Evolutionary conservation across 2,797 vertebrate species (phyloP), one percentile per base, ranked within the genome.

Genomic region (Sebastes cheni): DNA sequence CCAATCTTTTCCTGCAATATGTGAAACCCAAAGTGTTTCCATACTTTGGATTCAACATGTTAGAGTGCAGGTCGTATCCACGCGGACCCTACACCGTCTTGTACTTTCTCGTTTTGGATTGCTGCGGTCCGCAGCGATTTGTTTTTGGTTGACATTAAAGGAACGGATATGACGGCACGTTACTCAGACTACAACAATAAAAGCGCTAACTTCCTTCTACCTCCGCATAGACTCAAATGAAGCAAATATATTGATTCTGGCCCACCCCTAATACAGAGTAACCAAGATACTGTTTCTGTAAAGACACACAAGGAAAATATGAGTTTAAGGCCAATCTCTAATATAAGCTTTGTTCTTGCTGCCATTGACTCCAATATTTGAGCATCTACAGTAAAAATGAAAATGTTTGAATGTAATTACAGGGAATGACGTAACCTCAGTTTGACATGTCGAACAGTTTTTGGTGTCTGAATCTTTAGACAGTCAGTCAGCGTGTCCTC

Each of bases 91-190:
- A 0, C 39, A 0, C 39, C 5, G 13, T 42, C 39, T 42, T 42
- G 13, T 42, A 0, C 39, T 42, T 42, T 0, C 13, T 42, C 39
- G 39, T 42, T 42, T 42, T 16, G 0, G 0, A 13, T 42, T 16
- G 5, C 39, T 16, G 39, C 39, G 36, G 36, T 39, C 0, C 0
- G 36, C 36, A 39, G 36, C 0, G 36, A 39, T 39, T 39, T 36
- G 39, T 0, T 42, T 39, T 39, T 36, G 39, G 0, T 42, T 42
- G 39, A 42, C 39, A 42, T 42, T 1, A 0, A 29, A 0, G 39
- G 39, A 42, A 42, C 39, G 0, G 39, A 42, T 42, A 42, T 42
- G 39, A 14, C 13, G 39, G 0, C 13, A 42, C 5, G 5, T 42
- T 42, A 42, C 39, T 42, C 39, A 42, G 39, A 42, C 13, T 42